Evolutionary conservation across 1,140 invertebrate species (phyloP).

Genomic region (Plutomurus gul): DNA sequence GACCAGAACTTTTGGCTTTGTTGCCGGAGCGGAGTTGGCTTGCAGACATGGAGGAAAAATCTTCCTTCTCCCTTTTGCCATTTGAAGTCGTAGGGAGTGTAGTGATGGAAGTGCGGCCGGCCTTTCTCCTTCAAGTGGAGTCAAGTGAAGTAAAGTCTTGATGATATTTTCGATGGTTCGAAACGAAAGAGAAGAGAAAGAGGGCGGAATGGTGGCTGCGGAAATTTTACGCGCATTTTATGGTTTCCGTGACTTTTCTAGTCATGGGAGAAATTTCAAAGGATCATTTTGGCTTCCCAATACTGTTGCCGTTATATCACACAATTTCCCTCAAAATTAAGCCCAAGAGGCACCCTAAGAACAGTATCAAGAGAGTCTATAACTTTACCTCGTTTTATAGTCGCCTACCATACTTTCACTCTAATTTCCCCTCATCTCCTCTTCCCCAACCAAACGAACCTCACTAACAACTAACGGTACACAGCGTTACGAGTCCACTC

Average conservation of each 20-base stretch:
- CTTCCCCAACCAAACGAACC: not conserved
- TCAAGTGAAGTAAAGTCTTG: no score
- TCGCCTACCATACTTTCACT: slow-evolving; percentile 46
- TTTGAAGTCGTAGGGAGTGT: no score
- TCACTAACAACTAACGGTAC: not conserved
- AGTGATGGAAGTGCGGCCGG: no score
- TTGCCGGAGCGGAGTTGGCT: no score
- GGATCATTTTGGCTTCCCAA: slow-evolving; percentile 54
- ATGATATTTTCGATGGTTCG: no score
- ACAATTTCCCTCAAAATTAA: slow-evolving; percentile 53
- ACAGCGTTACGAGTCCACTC: not conserved
- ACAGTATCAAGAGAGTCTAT: slow-evolving; percentile 48
- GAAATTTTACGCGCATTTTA: slow-evolving; percentile 52
- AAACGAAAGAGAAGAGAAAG: not conserved
- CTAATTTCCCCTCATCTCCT: slow-evolving; percentile 44
- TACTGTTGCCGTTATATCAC: slow-evolving; percentile 47
- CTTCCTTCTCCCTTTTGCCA: no score
- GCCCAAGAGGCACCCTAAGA: slow-evolving; percentile 50
- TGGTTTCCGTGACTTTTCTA: slow-evolving; percentile 52
- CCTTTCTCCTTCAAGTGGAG: no score
- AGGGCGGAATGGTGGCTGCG: slow-evolving; percentile 1
- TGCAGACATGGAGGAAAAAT: no score
- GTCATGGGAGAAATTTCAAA: slow-evolving; percentile 53
- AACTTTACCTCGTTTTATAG: slow-evolving; percentile 50
- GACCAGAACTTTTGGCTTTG: no score